A percentile compares a stretch with the other conserved stretches of the same genome.
phyloP scores from a whole-genome alignment of 1,140 invertebrate genomes.

The Ceratina calcarata region DNA sequence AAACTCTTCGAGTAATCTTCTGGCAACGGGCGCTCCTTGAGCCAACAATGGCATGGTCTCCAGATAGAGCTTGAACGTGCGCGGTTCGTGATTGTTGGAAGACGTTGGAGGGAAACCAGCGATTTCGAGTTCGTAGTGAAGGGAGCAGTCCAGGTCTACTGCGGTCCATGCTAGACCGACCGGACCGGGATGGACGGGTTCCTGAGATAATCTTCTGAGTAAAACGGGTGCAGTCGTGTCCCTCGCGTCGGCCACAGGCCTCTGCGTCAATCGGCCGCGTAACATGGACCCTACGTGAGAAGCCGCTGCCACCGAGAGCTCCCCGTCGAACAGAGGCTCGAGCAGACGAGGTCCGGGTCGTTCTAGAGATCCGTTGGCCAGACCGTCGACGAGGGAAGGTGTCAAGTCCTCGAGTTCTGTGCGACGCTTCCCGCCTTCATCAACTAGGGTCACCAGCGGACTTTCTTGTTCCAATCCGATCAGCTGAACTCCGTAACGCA shows the following conservation, averaged over 20 bases:
- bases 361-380: slow-evolving; percentile 85
- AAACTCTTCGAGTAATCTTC: slow-evolving; percentile 84
- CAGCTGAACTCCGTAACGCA: slow-evolving; percentile 86
- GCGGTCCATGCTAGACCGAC: slow-evolving; percentile 91
- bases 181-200: slow-evolving; percentile 80
- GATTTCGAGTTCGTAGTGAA: slow-evolving; percentile 89
- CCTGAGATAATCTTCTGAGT: slow-evolving; percentile 79
- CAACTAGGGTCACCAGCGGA: slow-evolving; percentile 86
- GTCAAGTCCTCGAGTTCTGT: slow-evolving; percentile 87
- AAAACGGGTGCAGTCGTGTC: slow-evolving; percentile 85
- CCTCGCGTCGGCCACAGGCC: slow-evolving; percentile 88
- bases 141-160: slow-evolving; percentile 89
- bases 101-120: slow-evolving; percentile 57
- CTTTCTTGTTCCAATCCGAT: slow-evolving; percentile 80
- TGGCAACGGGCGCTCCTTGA: slow-evolving; percentile 84
- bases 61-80: slow-evolving; percentile 82
- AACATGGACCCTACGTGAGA: slow-evolving; percentile 82
- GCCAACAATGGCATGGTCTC: slow-evolving; percentile 84
- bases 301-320: slow-evolving; percentile 87
- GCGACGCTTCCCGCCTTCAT: slow-evolving; percentile 84
- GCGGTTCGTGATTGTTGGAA: slow-evolving; percentile 64
- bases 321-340: slow-evolving; percentile 90
- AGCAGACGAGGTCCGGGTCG: slow-evolving; percentile 85
- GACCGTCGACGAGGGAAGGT: slow-evolving; percentile 81
- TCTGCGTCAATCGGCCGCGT: slow-evolving; percentile 84